Evolutionary conservation across 1,140 invertebrate species (phyloP).

Genomic region (Homalodisca vitripennis): DNA sequence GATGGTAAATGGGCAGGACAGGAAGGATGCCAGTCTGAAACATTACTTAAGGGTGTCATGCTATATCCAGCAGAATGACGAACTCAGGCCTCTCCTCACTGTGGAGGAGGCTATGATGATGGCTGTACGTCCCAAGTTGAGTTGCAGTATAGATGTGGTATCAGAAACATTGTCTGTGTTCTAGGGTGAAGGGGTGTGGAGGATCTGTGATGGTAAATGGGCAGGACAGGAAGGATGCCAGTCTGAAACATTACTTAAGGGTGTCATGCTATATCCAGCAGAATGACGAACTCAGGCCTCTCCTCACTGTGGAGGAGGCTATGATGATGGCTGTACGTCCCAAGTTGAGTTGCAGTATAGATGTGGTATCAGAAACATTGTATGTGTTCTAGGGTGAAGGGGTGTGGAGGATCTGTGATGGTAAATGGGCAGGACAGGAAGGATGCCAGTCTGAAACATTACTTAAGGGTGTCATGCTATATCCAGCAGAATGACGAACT

Average conservation of each 20-base stretch:
- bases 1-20: constrained; percentile 64
- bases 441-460: constrained; percentile 60
- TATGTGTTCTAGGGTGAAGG: constrained; percentile 55
- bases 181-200: constrained; percentile 55
- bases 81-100: constrained; percentile 76
- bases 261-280: constrained; percentile 91
- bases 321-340: constrained; percentile 85
- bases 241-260: constrained; percentile 67
- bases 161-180: too few species aligned
- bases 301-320: constrained; percentile 82
- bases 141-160: constrained; percentile 61
- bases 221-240: constrained; percentile 63
- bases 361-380: too few species aligned
- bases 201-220: constrained; percentile 66
- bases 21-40: constrained; percentile 64
- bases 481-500: constrained; percentile 90
- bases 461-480: constrained; percentile 83
- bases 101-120: constrained; percentile 84
- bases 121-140: constrained; percentile 84
- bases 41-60: constrained; percentile 79
- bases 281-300: constrained; percentile 79
- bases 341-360: constrained; percentile 71
- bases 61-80: constrained; percentile 91
- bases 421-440: constrained; percentile 72
- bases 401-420: constrained; percentile 54